A percentile compares a stretch with the other conserved stretches of the same genome.
Evolutionary conservation across 1,140 invertebrate genomes (phyloP).

Genomic region (Proctacanthus coquilletti): DNA sequence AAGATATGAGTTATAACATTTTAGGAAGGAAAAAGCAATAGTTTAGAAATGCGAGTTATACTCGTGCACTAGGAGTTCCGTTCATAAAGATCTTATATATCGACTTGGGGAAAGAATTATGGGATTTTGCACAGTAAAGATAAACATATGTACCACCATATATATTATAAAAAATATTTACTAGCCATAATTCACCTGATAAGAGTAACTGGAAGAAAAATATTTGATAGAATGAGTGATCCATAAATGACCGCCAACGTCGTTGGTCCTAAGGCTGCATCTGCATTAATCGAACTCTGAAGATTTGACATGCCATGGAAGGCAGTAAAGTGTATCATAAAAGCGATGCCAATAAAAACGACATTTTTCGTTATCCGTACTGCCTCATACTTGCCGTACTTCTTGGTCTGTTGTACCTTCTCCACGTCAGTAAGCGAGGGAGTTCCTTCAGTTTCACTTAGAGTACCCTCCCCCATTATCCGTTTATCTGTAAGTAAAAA

Average conservation of each 20-base stretch:
- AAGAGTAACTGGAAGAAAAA: constrained; percentile 60
- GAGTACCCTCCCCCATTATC: no score
- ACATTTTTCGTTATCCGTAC: constrained; percentile 70
- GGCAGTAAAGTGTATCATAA: constrained; percentile 87
- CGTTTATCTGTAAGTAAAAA: no score
- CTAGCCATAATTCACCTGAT: constrained; percentile 21
- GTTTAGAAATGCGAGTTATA: no score
- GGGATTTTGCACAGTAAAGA: no score
- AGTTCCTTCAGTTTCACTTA: no score
- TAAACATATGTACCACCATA: constrained; percentile 4
- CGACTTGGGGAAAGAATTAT: no score
- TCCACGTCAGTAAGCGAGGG: no score
- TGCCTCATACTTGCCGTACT: constrained; percentile 21
- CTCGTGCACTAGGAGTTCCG: no score
- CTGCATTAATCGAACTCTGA: constrained; percentile 76
- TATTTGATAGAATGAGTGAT: constrained; percentile 75
- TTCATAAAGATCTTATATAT: no score
- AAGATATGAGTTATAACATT: no score
- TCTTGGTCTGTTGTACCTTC: neutral
- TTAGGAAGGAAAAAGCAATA: no score
- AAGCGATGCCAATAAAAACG: constrained; percentile 65
- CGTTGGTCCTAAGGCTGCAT: constrained; percentile 64
- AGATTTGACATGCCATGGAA: constrained; percentile 81
- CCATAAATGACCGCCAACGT: constrained; percentile 77
- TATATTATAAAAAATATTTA: constrained; percentile 1